Percentiles rank a stretch among this genome's conserved stretches.
phyloP scores from a whole-genome alignment of 1,140 invertebrate species.

The Heliconius hewitsoni region DNA sequence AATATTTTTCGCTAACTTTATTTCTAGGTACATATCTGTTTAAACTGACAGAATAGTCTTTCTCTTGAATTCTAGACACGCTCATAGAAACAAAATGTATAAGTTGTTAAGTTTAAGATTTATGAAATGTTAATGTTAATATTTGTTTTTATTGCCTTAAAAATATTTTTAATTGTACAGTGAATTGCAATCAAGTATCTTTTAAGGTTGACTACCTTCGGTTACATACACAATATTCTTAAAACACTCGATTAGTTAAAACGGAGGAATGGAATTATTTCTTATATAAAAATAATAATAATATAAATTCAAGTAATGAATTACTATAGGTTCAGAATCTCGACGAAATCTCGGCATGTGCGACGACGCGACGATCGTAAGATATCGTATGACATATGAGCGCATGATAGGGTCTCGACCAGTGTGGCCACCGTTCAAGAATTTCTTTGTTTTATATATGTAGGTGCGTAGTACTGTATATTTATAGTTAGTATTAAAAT shows the following conservation, averaged over 20 bases:
- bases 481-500: too few species aligned
- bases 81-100: too few species aligned
- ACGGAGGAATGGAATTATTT: background rate
- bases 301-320: slow-evolving; percentile 41
- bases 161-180: too few species aligned
- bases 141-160: too few species aligned
- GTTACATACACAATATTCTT: background rate
- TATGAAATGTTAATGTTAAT: too few species aligned
- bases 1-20: too few species aligned
- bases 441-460: background rate
- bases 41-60: too few species aligned
- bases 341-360: slow-evolving; percentile 48
- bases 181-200: too few species aligned
- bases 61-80: too few species aligned
- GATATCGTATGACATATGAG: slow-evolving; percentile 69
- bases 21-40: too few species aligned
- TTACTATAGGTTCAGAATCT: slow-evolving; percentile 38
- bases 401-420: slow-evolving; percentile 32
- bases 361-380: slow-evolving; percentile 56
- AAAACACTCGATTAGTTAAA: background rate
- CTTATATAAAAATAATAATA: background rate
- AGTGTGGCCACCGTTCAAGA: slow-evolving; percentile 36
- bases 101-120: too few species aligned
- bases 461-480: background rate
- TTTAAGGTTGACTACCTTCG: background rate